Evolutionary conservation across 2,797 vertebrate species (phyloP).

Genomic region (Melanotaenia nigrans): DNA sequence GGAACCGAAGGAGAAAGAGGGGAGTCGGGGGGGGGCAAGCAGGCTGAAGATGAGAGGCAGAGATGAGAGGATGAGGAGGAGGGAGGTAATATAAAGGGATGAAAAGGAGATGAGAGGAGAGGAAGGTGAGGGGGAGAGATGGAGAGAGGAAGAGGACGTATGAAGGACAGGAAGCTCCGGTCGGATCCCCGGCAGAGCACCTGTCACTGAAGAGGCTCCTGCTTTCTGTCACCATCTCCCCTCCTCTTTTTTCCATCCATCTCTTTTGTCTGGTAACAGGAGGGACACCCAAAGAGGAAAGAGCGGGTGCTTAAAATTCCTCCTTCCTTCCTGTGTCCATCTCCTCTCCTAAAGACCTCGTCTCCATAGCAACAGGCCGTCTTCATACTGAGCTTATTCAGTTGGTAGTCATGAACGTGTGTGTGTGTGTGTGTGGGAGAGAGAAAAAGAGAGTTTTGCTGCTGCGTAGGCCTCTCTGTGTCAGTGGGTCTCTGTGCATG

Average conservation of each 20-base stretch:
- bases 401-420: conserved; percentile 61
- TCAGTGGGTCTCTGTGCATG: conserved; percentile 41
- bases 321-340: conserved; percentile 82
- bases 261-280: conserved; percentile 69
- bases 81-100: conserved; percentile 38
- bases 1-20: conserved; percentile 32
- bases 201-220: conserved; percentile 81
- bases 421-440: conserved; percentile 38
- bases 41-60: conserved; percentile 49
- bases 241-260: conserved; percentile 58
- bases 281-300: conserved; percentile 68
- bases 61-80: conserved; percentile 47
- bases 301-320: conserved; percentile 75
- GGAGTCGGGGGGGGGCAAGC: background rate
- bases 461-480: conserved; percentile 49
- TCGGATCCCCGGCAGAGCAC: conserved; percentile 71
- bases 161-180: conserved; percentile 78
- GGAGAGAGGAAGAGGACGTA: conserved; percentile 66
- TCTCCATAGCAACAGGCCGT: conserved; percentile 77
- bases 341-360: conserved; percentile 74
- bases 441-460: conserved; percentile 28
- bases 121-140: conserved; percentile 43
- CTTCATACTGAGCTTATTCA: conserved; percentile 79
- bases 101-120: conserved; percentile 40
- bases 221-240: conserved; percentile 68